phyloP scores from a whole-genome alignment of 2,797 vertebrate species.

The Heteromormyrus szaboi region DNA sequence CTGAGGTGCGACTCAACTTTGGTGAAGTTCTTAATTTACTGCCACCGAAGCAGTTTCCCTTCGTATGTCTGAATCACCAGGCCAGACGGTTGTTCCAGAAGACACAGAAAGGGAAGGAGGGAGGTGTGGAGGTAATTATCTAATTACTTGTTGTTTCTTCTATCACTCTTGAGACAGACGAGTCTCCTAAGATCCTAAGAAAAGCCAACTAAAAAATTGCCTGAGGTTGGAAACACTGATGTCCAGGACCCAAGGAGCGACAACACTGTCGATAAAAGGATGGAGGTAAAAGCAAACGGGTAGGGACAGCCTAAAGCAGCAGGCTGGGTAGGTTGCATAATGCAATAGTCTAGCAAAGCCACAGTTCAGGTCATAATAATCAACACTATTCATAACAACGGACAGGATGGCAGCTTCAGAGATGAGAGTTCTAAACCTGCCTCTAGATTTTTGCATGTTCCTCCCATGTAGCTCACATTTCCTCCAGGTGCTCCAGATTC shows the following conservation, averaged over 20 bases:
- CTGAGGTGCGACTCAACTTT: neutral
- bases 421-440: neutral
- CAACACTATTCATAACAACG: neutral
- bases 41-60: neutral
- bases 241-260: neutral
- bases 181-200: neutral
- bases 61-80: neutral
- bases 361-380: neutral
- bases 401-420: neutral
- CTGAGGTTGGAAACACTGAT: neutral
- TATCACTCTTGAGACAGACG: neutral
- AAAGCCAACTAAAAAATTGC: neutral
- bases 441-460: neutral
- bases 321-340: neutral
- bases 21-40: neutral
- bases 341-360: neutral
- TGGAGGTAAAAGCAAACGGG: neutral
- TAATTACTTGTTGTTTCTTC: neutral
- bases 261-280: neutral
- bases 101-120: neutral
- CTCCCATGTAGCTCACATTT: neutral
- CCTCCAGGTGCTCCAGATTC: neutral
- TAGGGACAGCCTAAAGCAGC: neutral
- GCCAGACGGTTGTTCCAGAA: neutral
- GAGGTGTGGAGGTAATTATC: neutral